Base-by-base conservation (phyloP, 2,888 invertebrate genomes). In the Bombylius discolor region DNA sequence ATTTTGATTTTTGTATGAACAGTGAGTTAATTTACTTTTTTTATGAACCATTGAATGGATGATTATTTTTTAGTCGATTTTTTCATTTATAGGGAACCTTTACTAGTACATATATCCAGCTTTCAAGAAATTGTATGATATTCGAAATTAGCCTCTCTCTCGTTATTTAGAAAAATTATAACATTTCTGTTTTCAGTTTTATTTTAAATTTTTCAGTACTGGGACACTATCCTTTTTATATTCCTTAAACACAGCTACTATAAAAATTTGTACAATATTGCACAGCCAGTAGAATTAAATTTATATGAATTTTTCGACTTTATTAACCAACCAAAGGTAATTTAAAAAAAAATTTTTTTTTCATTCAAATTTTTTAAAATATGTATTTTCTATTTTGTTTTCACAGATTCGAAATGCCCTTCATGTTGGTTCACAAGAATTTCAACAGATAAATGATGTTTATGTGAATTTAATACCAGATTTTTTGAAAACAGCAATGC, bases 401-500 rank as follows among this genome's bases (percentile, higher is more conserved):
- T n/a, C 50, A 23, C 39, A 55, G 55, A 71, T 78, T 2, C 70
- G 79, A 4, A 68, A 70, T n/a, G 78, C 79, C 0, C 61, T 80
- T 2, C 79, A 80, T 60, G 79, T 79, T 1, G 80, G 80, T 33
- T 74, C 73, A 61, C 75, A 74, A 4, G 75, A 75, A 64, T 79
- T 78, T 62, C 75, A 77, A n/a, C n/a, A 2, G 75, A 77, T 1
- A 76, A 78, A 39, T 76, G 75, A 75, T 0, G 80, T 79, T 23
- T 79, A 79, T 56, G 67, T 72, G 49, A 76, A 76, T 57, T 70
- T 79, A 1, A 74, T 77, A 50, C 76, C 75, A 0, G 79, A 79
- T 64, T 78, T 79, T 61, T 78, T 80, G 78, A 73, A 71, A 13
- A 80, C 80, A 33, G 79, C 81, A 4, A 82, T 80, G 64, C 69